Base-by-base conservation (phyloP, 2,797 vertebrate genomes). In the Rhinoraja longicauda region DNA sequence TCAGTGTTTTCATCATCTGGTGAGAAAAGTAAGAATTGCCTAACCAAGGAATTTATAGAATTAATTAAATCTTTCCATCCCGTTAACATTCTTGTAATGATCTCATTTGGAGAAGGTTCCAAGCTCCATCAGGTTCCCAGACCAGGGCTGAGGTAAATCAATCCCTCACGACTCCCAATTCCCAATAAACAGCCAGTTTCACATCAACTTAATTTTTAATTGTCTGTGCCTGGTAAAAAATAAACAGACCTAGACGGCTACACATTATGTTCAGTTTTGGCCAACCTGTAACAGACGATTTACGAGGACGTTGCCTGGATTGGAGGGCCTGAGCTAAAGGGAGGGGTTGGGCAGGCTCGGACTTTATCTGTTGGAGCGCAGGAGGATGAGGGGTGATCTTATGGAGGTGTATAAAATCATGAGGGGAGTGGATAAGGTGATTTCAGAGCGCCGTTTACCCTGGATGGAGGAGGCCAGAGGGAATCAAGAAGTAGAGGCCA, bases 51-150 rank as follows among this genome's bases (percentile, higher is more conserved):
- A 36, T 36, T 90, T 70, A 70, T 15, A 90, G 32, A 90, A 32
- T 24, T 90, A 36, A 72, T 90, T 90, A 36, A 90, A 90, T 72
- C n/a, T 72, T 67, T 72, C 88, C 88, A 70, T 39, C 62, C 45
- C 36, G 62, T 73, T 45, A 73, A 29, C 36, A 29, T 72, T 53
- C 70, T 29, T 45, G 29, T 91, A 91, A 91, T 73, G 7, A 73
- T 53, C 67, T 91, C 12, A 91, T 73, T 91, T 91, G 90, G 45
- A 91, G 70, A 10, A 26, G 6, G 36, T 24, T 17, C 39, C 67
- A 91, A 12, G 67, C 24, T 26, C 7, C 64, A 45, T 67, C 73
- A 73, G 53, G 36, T 32, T 32, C 39, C 10, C 19, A 45, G 84
- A 32, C 59, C 59, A 32, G 64, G 59, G 59, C 84, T 88, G 29